These are phyloP conservation scores for Meriones unguiculatus DNA, from an alignment of 2,113 vertebrate genomes.

Conservation along the genomic window DNA sequence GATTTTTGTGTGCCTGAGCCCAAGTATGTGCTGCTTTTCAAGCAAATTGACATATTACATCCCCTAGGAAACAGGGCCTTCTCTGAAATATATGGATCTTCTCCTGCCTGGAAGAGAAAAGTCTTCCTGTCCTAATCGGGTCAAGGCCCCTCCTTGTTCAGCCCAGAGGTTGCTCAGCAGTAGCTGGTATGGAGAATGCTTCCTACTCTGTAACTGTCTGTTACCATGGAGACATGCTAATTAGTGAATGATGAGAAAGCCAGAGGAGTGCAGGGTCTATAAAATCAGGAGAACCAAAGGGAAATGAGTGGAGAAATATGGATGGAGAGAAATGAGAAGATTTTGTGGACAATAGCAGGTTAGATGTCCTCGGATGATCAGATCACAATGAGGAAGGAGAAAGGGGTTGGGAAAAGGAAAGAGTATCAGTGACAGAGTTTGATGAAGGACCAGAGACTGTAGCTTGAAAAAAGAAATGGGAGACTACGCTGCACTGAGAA, in stretches of 20 bases:
- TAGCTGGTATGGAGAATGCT: slow-evolving; percentile 71
- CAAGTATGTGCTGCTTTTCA: slow-evolving; percentile 65
- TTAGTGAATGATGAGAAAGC: slow-evolving; percentile 81
- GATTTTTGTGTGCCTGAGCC: slow-evolving; percentile 67
- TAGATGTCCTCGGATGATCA: slow-evolving; percentile 18
- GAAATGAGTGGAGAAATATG: slow-evolving; percentile 69
- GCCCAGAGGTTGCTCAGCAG: slow-evolving; percentile 81
- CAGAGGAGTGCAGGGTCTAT: slow-evolving; percentile 70
- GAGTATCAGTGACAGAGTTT: slow-evolving; percentile 44
- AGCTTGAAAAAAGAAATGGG: slow-evolving; percentile 50
- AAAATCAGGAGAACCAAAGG: slow-evolving; percentile 64
- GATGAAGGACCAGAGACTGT: neutral
- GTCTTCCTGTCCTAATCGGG: slow-evolving; percentile 78
- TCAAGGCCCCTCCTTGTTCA: slow-evolving; percentile 79
- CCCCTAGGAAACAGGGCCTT: slow-evolving; percentile 68
- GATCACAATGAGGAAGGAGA: neutral
- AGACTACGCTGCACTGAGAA: slow-evolving; percentile 22
- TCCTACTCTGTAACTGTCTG: slow-evolving; percentile 73
- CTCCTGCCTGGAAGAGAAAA: slow-evolving; percentile 74
- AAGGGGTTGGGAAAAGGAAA: neutral
- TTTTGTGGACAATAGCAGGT: slow-evolving; percentile 35
- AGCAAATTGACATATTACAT: slow-evolving; percentile 75
- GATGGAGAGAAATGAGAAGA: slow-evolving; percentile 62
- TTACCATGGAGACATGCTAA: slow-evolving; percentile 83
- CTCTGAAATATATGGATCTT: slow-evolving; percentile 78